These are phyloP conservation scores for Hyaena hyaena DNA, from an alignment of 2,113 vertebrate species.

Conservation along the genomic window DNA sequence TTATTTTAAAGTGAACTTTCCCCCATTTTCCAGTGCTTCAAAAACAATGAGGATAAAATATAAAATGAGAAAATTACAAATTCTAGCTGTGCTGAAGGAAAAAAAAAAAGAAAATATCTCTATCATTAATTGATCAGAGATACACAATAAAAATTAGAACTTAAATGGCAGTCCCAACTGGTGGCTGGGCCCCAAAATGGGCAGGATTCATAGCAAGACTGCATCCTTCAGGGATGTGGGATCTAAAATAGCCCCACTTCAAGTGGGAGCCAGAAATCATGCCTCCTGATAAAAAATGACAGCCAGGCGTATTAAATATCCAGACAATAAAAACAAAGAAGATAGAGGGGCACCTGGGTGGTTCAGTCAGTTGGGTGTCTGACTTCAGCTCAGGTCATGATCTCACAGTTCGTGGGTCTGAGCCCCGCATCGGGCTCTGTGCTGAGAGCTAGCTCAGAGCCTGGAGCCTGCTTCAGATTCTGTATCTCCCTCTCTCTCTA, in stretches of 20 bases:
- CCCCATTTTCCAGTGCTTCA: background rate
- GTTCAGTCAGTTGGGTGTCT: too few relatives aligned
- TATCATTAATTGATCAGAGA: background rate
- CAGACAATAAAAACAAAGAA: background rate
- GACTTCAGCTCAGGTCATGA: too few relatives aligned
- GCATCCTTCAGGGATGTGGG: background rate
- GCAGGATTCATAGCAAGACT: background rate
- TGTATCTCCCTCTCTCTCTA: too few relatives aligned
- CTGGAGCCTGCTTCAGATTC: too few relatives aligned
- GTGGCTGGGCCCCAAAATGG: background rate
- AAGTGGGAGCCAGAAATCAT: background rate
- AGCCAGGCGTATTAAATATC: background rate
- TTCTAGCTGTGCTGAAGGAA: background rate
- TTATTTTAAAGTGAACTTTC: background rate
- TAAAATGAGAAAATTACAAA: conserved; percentile 10
- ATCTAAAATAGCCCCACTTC: background rate
- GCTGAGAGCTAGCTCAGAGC: too few relatives aligned
- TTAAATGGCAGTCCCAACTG: background rate
- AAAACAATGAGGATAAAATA: conserved; percentile 31
- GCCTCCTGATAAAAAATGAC: background rate
- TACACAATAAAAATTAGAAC: background rate
- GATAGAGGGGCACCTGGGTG: too few relatives aligned
- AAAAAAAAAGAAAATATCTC: background rate
- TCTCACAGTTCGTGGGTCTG: too few relatives aligned
- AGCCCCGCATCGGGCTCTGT: too few relatives aligned